phyloP scores from a whole-genome alignment of 2,797 vertebrate genomes.

The Mormyrops attenuatus region DNA sequence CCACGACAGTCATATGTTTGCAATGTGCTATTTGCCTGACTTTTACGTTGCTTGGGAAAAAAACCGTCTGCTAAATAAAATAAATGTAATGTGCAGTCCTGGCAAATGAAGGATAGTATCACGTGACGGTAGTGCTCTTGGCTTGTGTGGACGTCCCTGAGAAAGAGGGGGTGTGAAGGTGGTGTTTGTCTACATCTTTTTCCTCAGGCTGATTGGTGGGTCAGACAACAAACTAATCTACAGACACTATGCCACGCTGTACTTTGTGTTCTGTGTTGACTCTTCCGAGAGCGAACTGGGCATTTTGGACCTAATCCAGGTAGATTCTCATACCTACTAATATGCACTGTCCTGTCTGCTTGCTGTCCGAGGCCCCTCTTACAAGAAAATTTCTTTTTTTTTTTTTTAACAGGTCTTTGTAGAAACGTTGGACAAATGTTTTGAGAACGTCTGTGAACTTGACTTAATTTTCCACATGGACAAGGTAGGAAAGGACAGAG shows the following conservation, averaged over 20 bases:
- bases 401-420: constrained; percentile 79
- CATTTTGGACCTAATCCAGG: constrained; percentile 98
- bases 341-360: background rate
- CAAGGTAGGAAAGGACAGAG: constrained; percentile 68
- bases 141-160: background rate
- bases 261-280: constrained; percentile 98
- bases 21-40: background rate
- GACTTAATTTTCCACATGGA: constrained; percentile 99
- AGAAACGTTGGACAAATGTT: constrained; percentile 98
- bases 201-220: constrained; percentile 81
- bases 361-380: background rate
- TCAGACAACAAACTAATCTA: constrained; percentile 98
- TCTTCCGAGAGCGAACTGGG: constrained; percentile 97
- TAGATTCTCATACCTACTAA: constrained; percentile 47
- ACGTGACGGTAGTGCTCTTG: background rate
- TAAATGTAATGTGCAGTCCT: background rate
- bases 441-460: constrained; percentile 97
- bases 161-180: background rate
- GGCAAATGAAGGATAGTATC: background rate
- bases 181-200: background rate
- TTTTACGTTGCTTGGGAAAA: background rate
- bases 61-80: background rate
- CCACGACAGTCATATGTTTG: background rate
- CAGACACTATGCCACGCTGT: constrained; percentile 93
- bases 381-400: background rate